These are phyloP conservation scores for Sisyra nigra DNA, from an alignment of 2,888 invertebrate species.

Conservation along the genomic window DNA sequence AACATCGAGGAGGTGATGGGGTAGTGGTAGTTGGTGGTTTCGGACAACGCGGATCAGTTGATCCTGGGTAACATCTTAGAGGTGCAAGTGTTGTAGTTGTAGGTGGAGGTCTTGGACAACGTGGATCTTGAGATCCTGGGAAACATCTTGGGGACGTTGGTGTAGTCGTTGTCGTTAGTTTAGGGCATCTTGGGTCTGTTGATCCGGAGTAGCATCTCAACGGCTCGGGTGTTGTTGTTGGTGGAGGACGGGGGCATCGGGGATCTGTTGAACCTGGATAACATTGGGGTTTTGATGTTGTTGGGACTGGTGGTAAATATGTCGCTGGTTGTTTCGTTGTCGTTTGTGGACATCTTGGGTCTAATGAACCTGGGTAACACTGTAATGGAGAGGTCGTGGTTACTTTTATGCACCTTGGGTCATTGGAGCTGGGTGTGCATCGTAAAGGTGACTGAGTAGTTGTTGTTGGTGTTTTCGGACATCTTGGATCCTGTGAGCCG, in stretches of 20 bases:
- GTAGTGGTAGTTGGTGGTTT: constrained; percentile 19
- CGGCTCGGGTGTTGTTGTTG: constrained; percentile 17
- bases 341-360: constrained; percentile 23
- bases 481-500: constrained; percentile 23
- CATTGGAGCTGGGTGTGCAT: constrained; percentile 14
- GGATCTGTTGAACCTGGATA: constrained; percentile 22
- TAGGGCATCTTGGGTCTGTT: constrained; percentile 23
- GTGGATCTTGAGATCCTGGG: constrained; percentile 18
- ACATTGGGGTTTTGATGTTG: constrained; percentile 15
- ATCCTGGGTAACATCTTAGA: constrained; percentile 17
- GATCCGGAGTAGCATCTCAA: constrained; percentile 26
- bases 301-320: constrained; percentile 14
- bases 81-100: constrained; percentile 17
- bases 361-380: constrained; percentile 22
- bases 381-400: constrained; percentile 15
- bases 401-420: constrained; percentile 18
- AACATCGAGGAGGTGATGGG: constrained; percentile 18
- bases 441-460: constrained; percentile 12
- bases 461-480: constrained; percentile 18
- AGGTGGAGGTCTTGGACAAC: constrained; percentile 15
- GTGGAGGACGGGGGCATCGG: constrained; percentile 17
- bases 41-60: constrained; percentile 19
- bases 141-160: constrained; percentile 16
- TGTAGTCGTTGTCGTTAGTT: constrained; percentile 15
- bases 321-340: constrained; percentile 16